A percentile compares a stretch with the other conserved stretches of the same genome.
Conservation (phyloP, 2,113 vertebrate species). For the Phocoena sinus region DNA sequence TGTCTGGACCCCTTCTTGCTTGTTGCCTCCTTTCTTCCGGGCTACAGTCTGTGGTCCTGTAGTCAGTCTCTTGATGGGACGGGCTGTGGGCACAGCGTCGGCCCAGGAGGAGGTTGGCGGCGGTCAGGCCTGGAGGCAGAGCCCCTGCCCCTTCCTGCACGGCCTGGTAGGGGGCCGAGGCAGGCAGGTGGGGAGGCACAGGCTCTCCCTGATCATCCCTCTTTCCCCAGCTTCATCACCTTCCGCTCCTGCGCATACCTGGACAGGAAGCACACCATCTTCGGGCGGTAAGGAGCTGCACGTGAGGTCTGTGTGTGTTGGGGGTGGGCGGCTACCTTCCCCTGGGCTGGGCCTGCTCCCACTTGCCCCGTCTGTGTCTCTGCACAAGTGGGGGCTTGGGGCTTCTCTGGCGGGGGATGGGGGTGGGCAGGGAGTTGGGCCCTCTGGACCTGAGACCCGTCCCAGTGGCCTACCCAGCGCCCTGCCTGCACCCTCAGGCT, state of each 20-base stretch:
- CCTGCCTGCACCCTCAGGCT: not conserved
- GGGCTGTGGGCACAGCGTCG: not conserved
- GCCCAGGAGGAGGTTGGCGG: not conserved
- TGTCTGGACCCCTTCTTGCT: not conserved
- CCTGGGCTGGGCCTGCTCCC: rapidly evolving
- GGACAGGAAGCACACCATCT: constrained; percentile 96
- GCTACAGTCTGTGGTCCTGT: not conserved
- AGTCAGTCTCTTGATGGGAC: not conserved
- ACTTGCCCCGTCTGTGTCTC: rapidly evolving
- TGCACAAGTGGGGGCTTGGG: rapidly evolving
- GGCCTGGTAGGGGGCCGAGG: not conserved
- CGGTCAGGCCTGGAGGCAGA: not conserved
- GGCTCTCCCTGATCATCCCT: not conserved
- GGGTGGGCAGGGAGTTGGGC: too few relatives aligned
- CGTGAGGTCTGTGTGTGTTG: constrained; percentile 71
- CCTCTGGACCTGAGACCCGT: not conserved
- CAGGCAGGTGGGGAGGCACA: not conserved
- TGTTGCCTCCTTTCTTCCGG: not conserved
- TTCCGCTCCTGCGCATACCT: constrained; percentile 95
- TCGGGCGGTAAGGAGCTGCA: constrained; percentile 89
- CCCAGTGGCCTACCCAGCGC: not conserved
- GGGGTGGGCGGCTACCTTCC: not conserved
- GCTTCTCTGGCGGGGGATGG: not conserved
- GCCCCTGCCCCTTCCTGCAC: not conserved
- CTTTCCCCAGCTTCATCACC: constrained; percentile 92